Evolutionary conservation across 2,113 vertebrate genomes (phyloP), one percentile per base, ranked within the genome.

Genomic region (Aramus guarauna): DNA sequence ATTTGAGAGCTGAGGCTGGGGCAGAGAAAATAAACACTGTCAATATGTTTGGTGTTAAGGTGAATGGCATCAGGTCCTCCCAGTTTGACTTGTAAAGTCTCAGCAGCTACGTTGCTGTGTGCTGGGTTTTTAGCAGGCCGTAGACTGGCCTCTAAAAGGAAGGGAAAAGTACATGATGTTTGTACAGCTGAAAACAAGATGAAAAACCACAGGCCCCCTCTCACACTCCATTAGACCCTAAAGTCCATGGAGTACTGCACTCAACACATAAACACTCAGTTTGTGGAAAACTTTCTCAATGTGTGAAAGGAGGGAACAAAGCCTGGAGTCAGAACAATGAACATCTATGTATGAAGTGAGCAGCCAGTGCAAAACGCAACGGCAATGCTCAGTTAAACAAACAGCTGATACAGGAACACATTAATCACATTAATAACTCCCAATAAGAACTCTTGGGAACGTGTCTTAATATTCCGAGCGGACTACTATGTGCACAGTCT

Each of bases 181-280:
- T 99, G 98, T 98, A 99, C 99, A 99, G 99, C 99, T 99, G 99
- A 99, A 98, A 98, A 98, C 99, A 99, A 99, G 99, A 99, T 99
- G 99, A 99, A 98, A 99, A 99, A 99, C 98, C 98, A 98, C 98
- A 99, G 99, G 98, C 98, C 98, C 98, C 98, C 98, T 99, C 98
- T 98, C 99, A 99, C 99, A 99, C 98, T 99, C 99, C 99, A 99
- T 99, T 99, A 99, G 98, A 97, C 98, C 97, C 98, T 98, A 98
- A 98, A 98, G 98, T 99, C 98, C 98, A 99, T 96, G 99, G 98
- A 98, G 99, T 97, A 98, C 97, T 99, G 99, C 98, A 98, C 98
- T 99, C 98, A 98, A 98, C 99, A 99, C 98, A 99, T 99, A 99
- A 99, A 99, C 99, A 98, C 98, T 98, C 98, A 98, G 98, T 98